Evolutionary conservation across 1,140 invertebrate species (phyloP), one percentile per base, ranked within the genome.

Genomic region (Pseudomyrmex flavicornis): DNA sequence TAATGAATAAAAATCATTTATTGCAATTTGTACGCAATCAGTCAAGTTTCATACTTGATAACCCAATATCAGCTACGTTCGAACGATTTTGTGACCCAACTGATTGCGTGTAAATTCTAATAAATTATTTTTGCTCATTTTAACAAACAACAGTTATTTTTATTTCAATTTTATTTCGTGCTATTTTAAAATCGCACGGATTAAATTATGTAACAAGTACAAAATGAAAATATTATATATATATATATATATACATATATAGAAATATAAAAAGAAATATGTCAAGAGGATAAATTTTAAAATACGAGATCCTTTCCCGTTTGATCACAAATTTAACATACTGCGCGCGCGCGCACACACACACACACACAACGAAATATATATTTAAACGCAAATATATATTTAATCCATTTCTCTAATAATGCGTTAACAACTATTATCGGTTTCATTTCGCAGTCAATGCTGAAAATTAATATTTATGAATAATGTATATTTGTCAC

Each of bases 371-470:
- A 44, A 77, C n/a, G 75, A 50, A 44, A n/a, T 58, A 13, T 54
- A 44, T 13, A n/a, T 83, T 56, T 70, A 61, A 83, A 56, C 2
- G 0, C 20, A 63, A 66, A 59, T 52, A 22, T 77, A 56, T 5
- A 20, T 17, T 15, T 52, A 12, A 74, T 48, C 26, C 35, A 70
- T 4, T 56, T 85, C 80, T 56, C 56, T 46, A 74, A 46, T 15
- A 15, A 59, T 56, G 1, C 22, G 13, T 82, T 86, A 85, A 85
- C 20, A 2, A 35, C 9, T 52, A 65, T 46, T 46, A 52, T n/a
- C 12, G 48, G 44, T 61, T 52, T 65, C 70, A 66, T 26, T 2
- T 15, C 5, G 35, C 50, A 54, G 48, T 50, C 44, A 84, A 15
- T 63, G 50, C 9, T n/a, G 12, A n/a, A 3, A 44, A 22, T 8